phyloP scores from a whole-genome alignment of 2,113 vertebrate genomes.

The Scalopus aquaticus region DNA sequence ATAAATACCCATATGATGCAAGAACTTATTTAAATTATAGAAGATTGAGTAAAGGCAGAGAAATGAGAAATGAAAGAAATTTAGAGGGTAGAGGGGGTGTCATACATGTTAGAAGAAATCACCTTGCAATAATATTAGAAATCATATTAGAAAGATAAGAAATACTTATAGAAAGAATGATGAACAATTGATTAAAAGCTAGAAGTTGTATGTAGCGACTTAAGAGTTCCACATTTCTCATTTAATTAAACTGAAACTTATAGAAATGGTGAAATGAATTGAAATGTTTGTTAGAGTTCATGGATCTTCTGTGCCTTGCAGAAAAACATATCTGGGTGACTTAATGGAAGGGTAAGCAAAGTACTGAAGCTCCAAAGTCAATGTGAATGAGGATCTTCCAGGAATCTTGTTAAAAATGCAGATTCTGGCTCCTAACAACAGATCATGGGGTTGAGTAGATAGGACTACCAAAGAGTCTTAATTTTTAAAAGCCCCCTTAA shows the following conservation, averaged over 20 bases:
- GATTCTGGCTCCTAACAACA: background rate
- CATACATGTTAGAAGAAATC: background rate
- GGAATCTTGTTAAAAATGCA: background rate
- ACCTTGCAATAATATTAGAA: background rate
- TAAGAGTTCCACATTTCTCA: background rate
- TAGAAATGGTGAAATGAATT: background rate
- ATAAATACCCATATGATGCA: background rate
- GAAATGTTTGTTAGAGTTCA: background rate
- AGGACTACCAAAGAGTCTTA: background rate
- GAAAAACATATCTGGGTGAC: background rate
- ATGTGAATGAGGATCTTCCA: background rate
- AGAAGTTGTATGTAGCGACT: background rate
- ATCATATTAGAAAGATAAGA: background rate
- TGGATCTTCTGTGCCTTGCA: background rate
- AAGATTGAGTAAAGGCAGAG: background rate
- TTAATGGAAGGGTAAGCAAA: background rate
- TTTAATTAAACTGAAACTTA: conserved; percentile 13
- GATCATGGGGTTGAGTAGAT: background rate
- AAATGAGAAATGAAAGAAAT: background rate
- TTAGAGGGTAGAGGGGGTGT: fast-evolving
- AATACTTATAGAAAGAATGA: background rate
- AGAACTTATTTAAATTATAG: background rate
- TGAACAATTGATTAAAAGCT: background rate
- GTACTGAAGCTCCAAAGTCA: background rate
- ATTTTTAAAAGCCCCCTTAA: background rate